Evolutionary conservation across 2,888 invertebrate genomes (phyloP), one percentile per base, ranked within the genome.

Genomic region (Rhagonycha lutea): DNA sequence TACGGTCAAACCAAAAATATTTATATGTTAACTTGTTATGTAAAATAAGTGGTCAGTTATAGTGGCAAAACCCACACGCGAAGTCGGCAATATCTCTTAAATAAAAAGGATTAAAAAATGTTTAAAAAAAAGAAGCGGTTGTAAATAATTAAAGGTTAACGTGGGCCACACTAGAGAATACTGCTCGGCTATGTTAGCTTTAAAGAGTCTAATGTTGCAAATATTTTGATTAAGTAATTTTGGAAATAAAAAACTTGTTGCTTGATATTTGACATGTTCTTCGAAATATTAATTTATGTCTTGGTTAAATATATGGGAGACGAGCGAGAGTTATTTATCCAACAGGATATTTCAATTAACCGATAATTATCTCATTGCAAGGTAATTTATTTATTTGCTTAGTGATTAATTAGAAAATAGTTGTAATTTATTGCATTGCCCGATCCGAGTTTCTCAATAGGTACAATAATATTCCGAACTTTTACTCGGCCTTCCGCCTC

Each of bases 41-140:
- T 75, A 75, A 75, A 75, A 63, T 75, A 75, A 75, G 75, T 72
- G 75, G 72, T 72, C 71, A 69, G 75, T 72, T 75, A 72, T 71
- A 65, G 72, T 75, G 75, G 75, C 75, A 75, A 72, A 75, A 75
- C 75, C 75, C 75, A 75, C 75, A 75, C 72, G 72, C 68, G 61
- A 72, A 75, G 75, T 69, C 75, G 75, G 75, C 75, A 69, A 67
- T 68, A 72, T 72, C 75, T 65, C 68, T 72, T 65, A 65, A 75
- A 75, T 72, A 69, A 75, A 68, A 72, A 63, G 72, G 69, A 65
- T 65, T 72, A 67, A 63, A 29, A 47, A 47, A 47, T 47, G 47
- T 47, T 47, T 5, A n/a, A 47, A 47, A 47, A 70, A 63, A 74
- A 68, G 28, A 72, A 68, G 70, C 74, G 74, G 74, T 71, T 71